These are phyloP conservation scores for Acropternis orthonyx DNA, from an alignment of 2,797 vertebrate genomes.

Conservation along the genomic window DNA sequence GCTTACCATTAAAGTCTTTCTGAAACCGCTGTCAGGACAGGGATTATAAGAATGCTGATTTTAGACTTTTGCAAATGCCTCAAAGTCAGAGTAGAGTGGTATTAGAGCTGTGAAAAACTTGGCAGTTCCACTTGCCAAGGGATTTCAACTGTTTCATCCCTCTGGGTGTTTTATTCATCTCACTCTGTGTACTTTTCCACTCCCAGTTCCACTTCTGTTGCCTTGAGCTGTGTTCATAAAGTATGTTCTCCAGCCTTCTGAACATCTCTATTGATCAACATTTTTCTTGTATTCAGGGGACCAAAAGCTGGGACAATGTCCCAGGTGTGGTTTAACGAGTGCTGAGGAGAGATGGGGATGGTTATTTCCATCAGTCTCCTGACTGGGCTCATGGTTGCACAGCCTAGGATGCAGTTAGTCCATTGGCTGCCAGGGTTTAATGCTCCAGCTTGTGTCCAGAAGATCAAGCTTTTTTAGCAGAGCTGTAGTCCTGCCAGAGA, in stretches of 20 bases:
- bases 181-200: not conserved
- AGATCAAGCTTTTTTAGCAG: not conserved
- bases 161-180: not conserved
- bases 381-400: fast-evolving
- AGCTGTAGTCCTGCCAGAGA: not conserved
- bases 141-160: not conserved
- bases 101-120: not conserved
- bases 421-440: not conserved
- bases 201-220: not conserved
- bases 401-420: not conserved
- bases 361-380: not conserved
- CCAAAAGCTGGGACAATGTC: not conserved
- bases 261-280: not conserved
- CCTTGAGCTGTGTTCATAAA: not conserved
- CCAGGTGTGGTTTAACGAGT: not conserved
- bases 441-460: not conserved
- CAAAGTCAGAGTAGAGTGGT: not conserved
- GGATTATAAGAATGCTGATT: not conserved
- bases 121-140: not conserved
- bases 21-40: fast-evolving
- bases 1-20: not conserved
- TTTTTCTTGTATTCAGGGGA: not conserved
- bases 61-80: not conserved
- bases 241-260: not conserved
- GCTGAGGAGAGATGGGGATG: not conserved